Percentiles rank a stretch among this genome's conserved stretches.
These are phyloP conservation scores for Xenentodon cancila DNA, from an alignment of 2,797 vertebrate species.

Conservation along the genomic window DNA sequence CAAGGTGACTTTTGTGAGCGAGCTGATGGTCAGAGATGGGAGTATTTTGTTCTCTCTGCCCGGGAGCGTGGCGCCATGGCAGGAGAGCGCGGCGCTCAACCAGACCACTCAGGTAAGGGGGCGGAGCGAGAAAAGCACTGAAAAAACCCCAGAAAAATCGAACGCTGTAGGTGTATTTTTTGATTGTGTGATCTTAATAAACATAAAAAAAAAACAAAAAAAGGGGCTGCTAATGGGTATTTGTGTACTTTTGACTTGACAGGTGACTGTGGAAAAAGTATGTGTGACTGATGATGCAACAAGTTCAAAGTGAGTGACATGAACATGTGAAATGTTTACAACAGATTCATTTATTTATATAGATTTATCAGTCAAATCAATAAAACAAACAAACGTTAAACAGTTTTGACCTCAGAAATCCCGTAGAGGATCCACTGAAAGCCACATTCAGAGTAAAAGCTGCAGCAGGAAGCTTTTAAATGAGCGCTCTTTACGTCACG, in stretches of 20 bases:
- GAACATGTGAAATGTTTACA: too few relatives aligned
- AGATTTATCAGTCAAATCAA: too few relatives aligned
- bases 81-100: slow-evolving; percentile 85
- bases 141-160: too few relatives aligned
- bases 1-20: slow-evolving; percentile 89
- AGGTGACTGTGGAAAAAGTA: slow-evolving; percentile 85
- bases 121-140: not conserved
- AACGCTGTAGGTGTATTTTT: too few relatives aligned
- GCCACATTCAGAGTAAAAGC: not conserved
- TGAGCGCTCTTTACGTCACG: too few relatives aligned
- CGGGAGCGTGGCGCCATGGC: slow-evolving; percentile 87
- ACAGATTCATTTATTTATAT: too few relatives aligned
- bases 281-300: slow-evolving; percentile 75
- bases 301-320: slow-evolving; percentile 74
- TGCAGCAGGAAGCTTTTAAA: too few relatives aligned
- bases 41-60: slow-evolving; percentile 83
- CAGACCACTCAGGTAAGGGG: slow-evolving; percentile 80
- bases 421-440: not conserved
- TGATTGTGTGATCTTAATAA: too few relatives aligned
- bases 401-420: too few relatives aligned
- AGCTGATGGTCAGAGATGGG: slow-evolving; percentile 77
- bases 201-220: not conserved
- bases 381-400: too few relatives aligned
- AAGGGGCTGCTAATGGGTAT: not conserved
- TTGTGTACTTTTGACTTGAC: slow-evolving; percentile 35